Evolutionary conservation across 2,113 vertebrate genomes (phyloP), one percentile per base, ranked within the genome.

Genomic region (Orientallactaga bullata): DNA sequence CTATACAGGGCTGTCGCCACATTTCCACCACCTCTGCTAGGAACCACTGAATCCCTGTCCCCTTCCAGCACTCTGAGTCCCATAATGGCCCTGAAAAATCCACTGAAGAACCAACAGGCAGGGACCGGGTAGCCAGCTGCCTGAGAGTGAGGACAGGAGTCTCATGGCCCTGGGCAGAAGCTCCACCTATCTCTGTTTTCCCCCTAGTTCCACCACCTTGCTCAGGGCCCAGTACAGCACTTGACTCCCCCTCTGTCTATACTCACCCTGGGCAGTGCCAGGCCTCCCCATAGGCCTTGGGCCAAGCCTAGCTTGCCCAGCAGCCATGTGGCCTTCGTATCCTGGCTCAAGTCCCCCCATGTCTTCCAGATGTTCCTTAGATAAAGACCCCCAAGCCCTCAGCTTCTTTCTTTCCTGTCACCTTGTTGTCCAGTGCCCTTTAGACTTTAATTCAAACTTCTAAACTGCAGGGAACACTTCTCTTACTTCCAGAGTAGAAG

Each of bases 31-130:
- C 66, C 95, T 84, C 63, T 39, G 7, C 42, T 5, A 47, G 12
- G 20, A 71, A 88, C 73, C 42, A 35, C 78, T 30, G 6, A 47
- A 24, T 51, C 1, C 2, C 65, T 47, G 20, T 26, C 5, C 7
- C 12, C 28, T 6, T 5, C 0, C 7, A 13, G 35, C 84, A 16
- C 24, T 90, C 90, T 60, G 93, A 91, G 95, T 94, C 91, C 71
- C 80, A 91, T 73, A 88, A 94, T 93, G 89, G 96, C 90, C 91
- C 95, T 28, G 35, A 92, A 96, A 96, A 97, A 96, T 95, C 96
- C 97, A 97, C 93, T 94, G 12, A 12, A 51, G 51, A 91, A 32
- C 76, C 69, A 93, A 85, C 79, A 66, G 42, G 61, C 90, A 95
- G 97, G 92, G 96, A 92, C 87, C 92, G 91, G 81, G 92, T 65